Evolutionary conservation across 2,113 vertebrate species (phyloP).

Genomic region (Myiopsitta monachus): DNA sequence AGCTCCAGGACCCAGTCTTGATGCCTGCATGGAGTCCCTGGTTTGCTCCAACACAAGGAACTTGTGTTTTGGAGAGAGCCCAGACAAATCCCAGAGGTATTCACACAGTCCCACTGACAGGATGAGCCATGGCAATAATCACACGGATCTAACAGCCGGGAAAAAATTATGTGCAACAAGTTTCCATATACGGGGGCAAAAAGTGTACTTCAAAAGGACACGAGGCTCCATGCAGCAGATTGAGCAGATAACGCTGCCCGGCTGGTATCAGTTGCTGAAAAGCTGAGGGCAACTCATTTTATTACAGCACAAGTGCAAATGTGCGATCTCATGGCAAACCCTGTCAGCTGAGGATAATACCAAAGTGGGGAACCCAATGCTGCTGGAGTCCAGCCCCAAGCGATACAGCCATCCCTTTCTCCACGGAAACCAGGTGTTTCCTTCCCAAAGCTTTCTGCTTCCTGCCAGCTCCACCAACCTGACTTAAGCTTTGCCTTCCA

Average conservation of each 20-base stretch:
- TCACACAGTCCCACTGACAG: background rate
- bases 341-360: background rate
- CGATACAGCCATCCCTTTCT: background rate
- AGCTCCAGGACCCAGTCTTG: background rate
- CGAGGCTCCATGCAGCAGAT: background rate
- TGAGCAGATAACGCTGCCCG: background rate
- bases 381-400: background rate
- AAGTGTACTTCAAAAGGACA: background rate
- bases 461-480: conserved; percentile 75
- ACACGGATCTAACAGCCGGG: background rate
- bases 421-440: background rate
- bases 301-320: background rate
- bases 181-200: conserved; percentile 20
- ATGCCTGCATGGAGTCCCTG: background rate
- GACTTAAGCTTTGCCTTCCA: conserved; percentile 80
- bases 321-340: background rate
- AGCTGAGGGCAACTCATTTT: background rate
- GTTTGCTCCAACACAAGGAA: background rate
- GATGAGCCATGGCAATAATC: conserved; percentile 27
- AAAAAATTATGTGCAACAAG: conserved; percentile 18
- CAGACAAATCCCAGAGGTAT: background rate
- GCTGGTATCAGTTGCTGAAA: background rate
- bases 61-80: background rate
- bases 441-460: background rate
- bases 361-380: background rate